Evolutionary conservation across 2,113 vertebrate genomes (phyloP).

Genomic region (Pseudorhombus dupliciocellatus): DNA sequence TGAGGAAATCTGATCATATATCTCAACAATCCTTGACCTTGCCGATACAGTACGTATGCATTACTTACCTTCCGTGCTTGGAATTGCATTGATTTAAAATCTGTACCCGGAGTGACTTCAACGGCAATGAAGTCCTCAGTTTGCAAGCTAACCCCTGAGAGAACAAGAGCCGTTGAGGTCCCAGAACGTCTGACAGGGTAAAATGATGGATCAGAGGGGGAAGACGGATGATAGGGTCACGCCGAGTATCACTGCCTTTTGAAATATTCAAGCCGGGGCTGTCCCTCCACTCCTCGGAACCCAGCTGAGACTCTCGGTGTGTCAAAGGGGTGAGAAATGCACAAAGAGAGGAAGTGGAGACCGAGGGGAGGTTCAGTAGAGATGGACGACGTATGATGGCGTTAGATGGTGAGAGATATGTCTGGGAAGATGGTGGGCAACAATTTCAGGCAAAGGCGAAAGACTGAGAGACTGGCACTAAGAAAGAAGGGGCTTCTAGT

Average conservation of each 20-base stretch:
- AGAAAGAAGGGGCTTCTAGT: background rate
- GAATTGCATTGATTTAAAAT: constrained; percentile 31
- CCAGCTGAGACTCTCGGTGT: constrained; percentile 23
- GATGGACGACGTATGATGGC: too few species aligned
- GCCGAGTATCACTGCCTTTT: constrained; percentile 63
- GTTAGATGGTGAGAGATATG: too few species aligned
- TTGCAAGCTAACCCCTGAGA: constrained; percentile 29
- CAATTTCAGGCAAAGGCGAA: too few species aligned
- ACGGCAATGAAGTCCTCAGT: constrained; percentile 37
- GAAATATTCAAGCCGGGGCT: constrained; percentile 69
- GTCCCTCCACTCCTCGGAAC: constrained; percentile 28
- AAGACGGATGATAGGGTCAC: constrained; percentile 56
- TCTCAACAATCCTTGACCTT: background rate
- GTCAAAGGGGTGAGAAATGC: constrained; percentile 54
- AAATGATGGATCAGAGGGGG: constrained; percentile 53
- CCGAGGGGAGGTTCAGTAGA: constrained; percentile 25
- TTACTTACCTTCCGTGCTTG: constrained; percentile 21
- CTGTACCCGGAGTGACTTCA: constrained; percentile 11
- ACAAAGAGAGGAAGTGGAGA: constrained; percentile 32
- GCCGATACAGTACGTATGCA: background rate
- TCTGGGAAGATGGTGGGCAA: constrained; percentile 4
- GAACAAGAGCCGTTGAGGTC: constrained; percentile 36
- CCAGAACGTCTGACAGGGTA: constrained; percentile 48
- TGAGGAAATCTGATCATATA: background rate
- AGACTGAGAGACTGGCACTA: background rate